These are phyloP conservation scores for Dynastes maya DNA, from an alignment of 2,888 invertebrate genomes.

Conservation along the genomic window DNA sequence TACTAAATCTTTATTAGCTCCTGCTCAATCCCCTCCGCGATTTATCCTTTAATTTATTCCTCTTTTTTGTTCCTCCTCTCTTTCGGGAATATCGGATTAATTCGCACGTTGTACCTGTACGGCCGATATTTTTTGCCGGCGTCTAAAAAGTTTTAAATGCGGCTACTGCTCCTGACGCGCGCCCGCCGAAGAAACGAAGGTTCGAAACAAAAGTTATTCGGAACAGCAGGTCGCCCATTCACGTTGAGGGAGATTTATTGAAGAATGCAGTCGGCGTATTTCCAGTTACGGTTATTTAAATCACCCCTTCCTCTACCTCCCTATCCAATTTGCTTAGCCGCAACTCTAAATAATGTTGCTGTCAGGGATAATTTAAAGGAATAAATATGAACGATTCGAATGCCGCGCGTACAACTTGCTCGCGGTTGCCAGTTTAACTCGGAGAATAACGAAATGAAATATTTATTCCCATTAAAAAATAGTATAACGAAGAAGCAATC, in stretches of 20 bases:
- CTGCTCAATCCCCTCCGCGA: not conserved
- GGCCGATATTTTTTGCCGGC: constrained; percentile 28
- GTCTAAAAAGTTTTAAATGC: constrained; percentile 41
- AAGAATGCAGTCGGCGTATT: constrained; percentile 43
- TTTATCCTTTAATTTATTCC: constrained; percentile 1
- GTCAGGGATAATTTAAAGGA: constrained; percentile 38
- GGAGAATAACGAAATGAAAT: constrained; percentile 19
- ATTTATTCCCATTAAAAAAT: constrained; percentile 12
- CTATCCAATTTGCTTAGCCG: constrained; percentile 38
- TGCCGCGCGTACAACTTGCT: not conserved
- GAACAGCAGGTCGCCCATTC: constrained; percentile 40
- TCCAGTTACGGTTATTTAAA: constrained; percentile 45
- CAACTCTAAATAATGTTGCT: constrained; percentile 37
- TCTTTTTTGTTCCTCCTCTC: not conserved
- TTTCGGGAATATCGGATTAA: constrained; percentile 14
- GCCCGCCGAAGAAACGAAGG: constrained; percentile 37
- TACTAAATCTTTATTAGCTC: constrained; percentile 15
- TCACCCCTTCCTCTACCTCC: not conserved
- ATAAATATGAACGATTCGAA: constrained; percentile 38
- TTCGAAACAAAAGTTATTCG: constrained; percentile 45
- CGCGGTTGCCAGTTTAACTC: not conserved
- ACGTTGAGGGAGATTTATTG: constrained; percentile 44
- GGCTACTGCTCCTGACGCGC: constrained; percentile 32
- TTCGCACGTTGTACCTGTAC: constrained; percentile 27
- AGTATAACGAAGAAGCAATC: too few relatives aligned